Evolutionary conservation across 2,797 vertebrate genomes (phyloP).

Genomic region (Anas bahamensis): DNA sequence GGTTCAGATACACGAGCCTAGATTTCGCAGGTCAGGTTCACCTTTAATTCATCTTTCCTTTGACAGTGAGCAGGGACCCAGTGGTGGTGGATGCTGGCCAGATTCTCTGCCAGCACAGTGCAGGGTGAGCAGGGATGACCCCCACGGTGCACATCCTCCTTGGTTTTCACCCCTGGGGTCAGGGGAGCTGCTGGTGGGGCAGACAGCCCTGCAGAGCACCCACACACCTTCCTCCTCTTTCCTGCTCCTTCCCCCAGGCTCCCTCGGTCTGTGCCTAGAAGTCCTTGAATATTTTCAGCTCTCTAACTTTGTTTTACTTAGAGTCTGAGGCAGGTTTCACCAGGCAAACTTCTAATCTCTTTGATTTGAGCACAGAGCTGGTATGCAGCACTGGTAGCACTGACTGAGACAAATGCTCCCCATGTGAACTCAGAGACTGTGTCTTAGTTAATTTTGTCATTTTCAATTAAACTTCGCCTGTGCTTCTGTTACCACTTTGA

Average conservation of each 20-base stretch:
- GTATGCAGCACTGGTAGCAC: background rate
- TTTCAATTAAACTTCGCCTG: background rate
- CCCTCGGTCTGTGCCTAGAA: background rate
- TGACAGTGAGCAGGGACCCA: background rate
- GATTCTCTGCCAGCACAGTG: background rate
- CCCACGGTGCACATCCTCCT: accelerated
- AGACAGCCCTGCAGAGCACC: background rate
- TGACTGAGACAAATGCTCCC: background rate
- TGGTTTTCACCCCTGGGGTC: background rate
- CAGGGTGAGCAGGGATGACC: background rate
- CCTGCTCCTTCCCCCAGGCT: background rate
- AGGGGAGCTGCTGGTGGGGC: background rate
- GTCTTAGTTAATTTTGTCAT: constrained; percentile 17
- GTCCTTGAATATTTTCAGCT: background rate
- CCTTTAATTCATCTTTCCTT: background rate
- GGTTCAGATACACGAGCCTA: background rate
- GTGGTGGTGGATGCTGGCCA: background rate
- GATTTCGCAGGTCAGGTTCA: background rate
- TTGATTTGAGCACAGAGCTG: background rate
- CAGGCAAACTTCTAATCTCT: background rate
- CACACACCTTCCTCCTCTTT: background rate
- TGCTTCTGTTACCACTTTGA: background rate
- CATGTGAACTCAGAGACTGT: background rate
- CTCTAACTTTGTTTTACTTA: background rate
- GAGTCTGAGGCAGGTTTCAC: background rate